Evolutionary conservation across 64 coral and sea anemone species (phyloP).

Genomic region (Hydrozoanthus tunicans): DNA sequence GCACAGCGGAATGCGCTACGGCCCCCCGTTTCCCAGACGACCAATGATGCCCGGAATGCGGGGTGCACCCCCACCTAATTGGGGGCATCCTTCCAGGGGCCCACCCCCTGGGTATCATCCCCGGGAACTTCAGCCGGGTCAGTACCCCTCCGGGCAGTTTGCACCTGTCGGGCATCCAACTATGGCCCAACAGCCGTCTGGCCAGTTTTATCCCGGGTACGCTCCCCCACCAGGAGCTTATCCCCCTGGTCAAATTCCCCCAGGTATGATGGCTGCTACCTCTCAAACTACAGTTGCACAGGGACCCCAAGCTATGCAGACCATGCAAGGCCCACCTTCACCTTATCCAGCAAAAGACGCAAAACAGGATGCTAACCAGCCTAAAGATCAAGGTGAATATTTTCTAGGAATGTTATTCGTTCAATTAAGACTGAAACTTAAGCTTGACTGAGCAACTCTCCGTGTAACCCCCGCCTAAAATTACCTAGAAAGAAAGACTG

Average conservation of each 20-base stretch:
- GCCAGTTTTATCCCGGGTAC: not conserved
- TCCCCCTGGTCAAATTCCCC: not conserved
- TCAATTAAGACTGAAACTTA: no score
- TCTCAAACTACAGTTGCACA: not conserved
- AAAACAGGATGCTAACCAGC: not conserved
- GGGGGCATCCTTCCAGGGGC: conserved; percentile 12
- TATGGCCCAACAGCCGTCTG: not conserved
- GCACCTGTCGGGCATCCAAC: not conserved
- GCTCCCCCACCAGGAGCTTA: not conserved
- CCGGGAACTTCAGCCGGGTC: not conserved
- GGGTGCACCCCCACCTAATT: conserved; percentile 12
- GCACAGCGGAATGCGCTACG: conserved; percentile 4
- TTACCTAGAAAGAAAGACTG: no score
- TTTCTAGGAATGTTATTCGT: not conserved
- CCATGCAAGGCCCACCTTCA: not conserved
- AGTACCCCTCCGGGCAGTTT: conserved; percentile 8
- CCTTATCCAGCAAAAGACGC: not conserved
- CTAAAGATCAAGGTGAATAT: not conserved
- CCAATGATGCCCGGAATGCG: conserved; percentile 43
- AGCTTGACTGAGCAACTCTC: no score
- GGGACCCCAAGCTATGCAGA: not conserved
- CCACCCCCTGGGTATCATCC: conserved; percentile 1
- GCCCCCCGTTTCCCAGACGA: conserved; percentile 36
- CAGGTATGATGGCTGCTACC: not conserved
- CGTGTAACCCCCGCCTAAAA: no score